Evolutionary conservation across 2,113 vertebrate species (phyloP).

Genomic region (Platycercus adscitus): DNA sequence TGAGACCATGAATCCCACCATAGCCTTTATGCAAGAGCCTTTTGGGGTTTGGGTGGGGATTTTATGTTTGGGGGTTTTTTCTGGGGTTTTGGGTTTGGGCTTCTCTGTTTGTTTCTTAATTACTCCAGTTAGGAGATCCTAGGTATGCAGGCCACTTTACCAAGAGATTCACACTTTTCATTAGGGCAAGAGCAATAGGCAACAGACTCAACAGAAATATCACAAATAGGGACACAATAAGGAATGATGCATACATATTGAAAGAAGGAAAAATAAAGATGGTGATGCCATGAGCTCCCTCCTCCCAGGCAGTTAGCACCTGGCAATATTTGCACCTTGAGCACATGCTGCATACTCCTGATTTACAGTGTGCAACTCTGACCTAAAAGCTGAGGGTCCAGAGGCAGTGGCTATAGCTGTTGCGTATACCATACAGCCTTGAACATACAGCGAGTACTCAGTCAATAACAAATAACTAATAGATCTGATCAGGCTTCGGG

Average conservation of each 20-base stretch:
- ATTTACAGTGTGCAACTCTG: not conserved
- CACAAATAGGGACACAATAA: not conserved
- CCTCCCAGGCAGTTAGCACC: not conserved
- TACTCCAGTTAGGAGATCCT: not conserved
- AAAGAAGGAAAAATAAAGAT: not conserved
- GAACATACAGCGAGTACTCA: not conserved
- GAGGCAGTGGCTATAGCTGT: not conserved
- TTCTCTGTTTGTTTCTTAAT: not conserved
- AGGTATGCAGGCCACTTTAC: not conserved
- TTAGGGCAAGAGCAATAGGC: not conserved
- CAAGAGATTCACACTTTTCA: not conserved
- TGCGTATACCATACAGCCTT: not conserved
- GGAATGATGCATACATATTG: not conserved
- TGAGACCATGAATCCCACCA: not conserved
- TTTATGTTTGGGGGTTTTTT: not conserved
- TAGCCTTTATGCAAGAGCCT: not conserved
- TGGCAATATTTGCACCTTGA: not conserved
- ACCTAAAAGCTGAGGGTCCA: not conserved
- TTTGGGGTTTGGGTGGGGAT: fast-evolving
- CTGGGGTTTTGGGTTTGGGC: not conserved
- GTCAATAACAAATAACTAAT: not conserved
- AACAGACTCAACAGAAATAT: not conserved
- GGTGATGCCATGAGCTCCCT: not conserved
- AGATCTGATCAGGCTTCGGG: constrained; percentile 4
- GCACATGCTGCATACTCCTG: not conserved